Conservation (phyloP, 2,888 invertebrate species). For the Pelosia muscerda region DNA sequence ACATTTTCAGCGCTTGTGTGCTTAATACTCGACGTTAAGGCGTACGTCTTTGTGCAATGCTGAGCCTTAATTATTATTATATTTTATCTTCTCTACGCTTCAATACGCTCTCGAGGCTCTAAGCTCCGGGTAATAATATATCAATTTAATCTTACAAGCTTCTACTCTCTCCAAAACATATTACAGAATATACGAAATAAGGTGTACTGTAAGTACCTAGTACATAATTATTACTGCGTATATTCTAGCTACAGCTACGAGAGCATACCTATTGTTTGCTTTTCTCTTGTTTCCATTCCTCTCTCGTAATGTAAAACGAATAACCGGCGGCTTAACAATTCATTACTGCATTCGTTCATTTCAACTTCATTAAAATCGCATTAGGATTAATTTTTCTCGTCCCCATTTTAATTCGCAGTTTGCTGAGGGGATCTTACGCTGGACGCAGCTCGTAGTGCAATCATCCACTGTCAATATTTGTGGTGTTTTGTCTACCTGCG, state of each 20-base stretch:
- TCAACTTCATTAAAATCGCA: slow-evolving; percentile 87
- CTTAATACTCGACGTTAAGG: slow-evolving; percentile 82
- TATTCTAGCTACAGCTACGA: too few species aligned
- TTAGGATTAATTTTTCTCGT: slow-evolving; percentile 87
- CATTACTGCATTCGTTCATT: slow-evolving; percentile 85
- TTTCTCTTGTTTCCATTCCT: slow-evolving; percentile 62
- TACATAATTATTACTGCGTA: too few species aligned
- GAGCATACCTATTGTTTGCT: slow-evolving; percentile 30
- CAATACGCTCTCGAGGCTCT: slow-evolving; percentile 58
- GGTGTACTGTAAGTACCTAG: slow-evolving; percentile 36
- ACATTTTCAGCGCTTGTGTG: slow-evolving; percentile 85
- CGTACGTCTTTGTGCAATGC: slow-evolving; percentile 82
- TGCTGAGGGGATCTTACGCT: slow-evolving; percentile 80
- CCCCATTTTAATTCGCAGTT: slow-evolving; percentile 85
- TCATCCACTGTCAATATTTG: slow-evolving; percentile 85
- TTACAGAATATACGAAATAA: slow-evolving; percentile 43
- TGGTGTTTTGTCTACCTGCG: slow-evolving; percentile 77
- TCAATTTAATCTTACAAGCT: slow-evolving; percentile 55
- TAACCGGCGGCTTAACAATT: slow-evolving; percentile 80
- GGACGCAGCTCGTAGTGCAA: slow-evolving; percentile 73
- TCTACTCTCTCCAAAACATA: slow-evolving; percentile 49
- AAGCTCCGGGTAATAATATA: slow-evolving; percentile 52
- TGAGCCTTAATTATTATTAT: slow-evolving; percentile 82
- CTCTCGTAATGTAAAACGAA: slow-evolving; percentile 70
- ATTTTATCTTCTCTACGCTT: slow-evolving; percentile 76